These are phyloP conservation scores for Megalops atlanticus DNA, from an alignment of 2,113 vertebrate genomes.

Conservation along the genomic window DNA sequence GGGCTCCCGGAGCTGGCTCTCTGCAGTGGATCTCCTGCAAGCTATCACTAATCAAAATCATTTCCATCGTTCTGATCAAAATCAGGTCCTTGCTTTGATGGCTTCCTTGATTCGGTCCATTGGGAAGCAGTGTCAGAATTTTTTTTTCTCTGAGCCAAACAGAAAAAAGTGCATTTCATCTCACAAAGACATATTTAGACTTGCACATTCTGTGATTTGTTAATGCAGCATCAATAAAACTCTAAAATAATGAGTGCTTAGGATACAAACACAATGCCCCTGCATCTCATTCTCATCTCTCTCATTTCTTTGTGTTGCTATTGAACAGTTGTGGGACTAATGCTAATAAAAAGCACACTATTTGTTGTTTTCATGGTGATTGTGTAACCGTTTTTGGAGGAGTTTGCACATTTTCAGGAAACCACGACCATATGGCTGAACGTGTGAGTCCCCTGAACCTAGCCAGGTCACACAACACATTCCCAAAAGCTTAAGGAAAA, in stretches of 20 bases:
- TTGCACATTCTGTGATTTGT: background rate
- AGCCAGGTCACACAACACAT: conserved; percentile 11
- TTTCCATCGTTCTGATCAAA: background rate
- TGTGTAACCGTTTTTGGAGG: background rate
- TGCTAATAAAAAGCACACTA: conserved; percentile 1
- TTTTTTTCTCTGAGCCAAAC: background rate
- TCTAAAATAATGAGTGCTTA: background rate
- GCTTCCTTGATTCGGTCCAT: background rate
- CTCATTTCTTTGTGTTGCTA: background rate
- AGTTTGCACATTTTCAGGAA: background rate
- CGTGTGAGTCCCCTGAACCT: conserved; percentile 18
- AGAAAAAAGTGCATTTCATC: background rate
- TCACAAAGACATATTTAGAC: background rate
- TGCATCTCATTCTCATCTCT: background rate
- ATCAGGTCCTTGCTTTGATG: background rate
- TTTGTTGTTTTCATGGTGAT: conserved; percentile 14
- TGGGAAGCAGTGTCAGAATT: background rate
- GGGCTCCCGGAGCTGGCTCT: too few relatives aligned
- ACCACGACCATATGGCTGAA: background rate
- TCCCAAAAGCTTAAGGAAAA: conserved; percentile 24
- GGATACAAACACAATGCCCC: background rate
- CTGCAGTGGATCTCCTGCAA: background rate
- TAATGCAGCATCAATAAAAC: background rate
- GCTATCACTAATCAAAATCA: conserved; percentile 9
- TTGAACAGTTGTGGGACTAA: background rate